Percentiles rank a stretch among this genome's conserved stretches.
Conservation (phyloP, 2,797 vertebrate species). For the Amniataba percoides region DNA sequence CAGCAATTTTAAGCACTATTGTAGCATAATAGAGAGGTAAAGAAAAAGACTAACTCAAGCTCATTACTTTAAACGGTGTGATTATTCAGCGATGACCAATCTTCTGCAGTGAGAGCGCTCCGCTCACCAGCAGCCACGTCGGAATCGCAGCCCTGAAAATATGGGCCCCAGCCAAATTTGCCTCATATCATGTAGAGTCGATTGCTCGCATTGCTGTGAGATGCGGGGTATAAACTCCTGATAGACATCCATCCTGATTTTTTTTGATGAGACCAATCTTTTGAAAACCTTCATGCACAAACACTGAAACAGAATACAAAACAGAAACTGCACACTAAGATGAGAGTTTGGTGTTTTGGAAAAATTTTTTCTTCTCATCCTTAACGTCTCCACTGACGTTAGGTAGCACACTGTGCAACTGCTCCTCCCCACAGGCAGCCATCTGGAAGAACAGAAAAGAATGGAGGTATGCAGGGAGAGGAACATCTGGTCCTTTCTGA, state of each 20-base stretch:
- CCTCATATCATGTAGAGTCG: constrained; percentile 28
- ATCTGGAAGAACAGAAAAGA: constrained; percentile 70
- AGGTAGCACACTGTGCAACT: constrained; percentile 51
- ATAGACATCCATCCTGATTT: constrained; percentile 11
- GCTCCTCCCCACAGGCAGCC: constrained; percentile 70
- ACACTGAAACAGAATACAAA: background rate
- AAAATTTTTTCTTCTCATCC: constrained; percentile 24
- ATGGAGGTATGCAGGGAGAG: constrained; percentile 69
- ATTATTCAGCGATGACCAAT: constrained; percentile 28
- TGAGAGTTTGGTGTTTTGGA: constrained; percentile 23
- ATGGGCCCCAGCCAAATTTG: constrained; percentile 49
- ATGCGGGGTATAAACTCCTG: constrained; percentile 9
- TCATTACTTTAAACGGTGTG: constrained; percentile 15
- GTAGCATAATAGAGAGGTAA: background rate
- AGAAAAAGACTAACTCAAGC: constrained; percentile 8
- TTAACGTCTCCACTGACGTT: constrained; percentile 47
- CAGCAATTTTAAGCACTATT: background rate
- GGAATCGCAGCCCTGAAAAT: constrained; percentile 38
- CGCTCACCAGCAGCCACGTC: constrained; percentile 50
- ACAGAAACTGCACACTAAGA: constrained; percentile 1
- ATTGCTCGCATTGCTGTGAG: constrained; percentile 21
- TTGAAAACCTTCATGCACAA: background rate
- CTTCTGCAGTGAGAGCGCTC: constrained; percentile 23
- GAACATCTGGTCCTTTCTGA: constrained; percentile 77
- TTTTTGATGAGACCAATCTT: background rate